phyloP scores from a whole-genome alignment of 2,113 vertebrate species.

The Hippocampus comes region DNA sequence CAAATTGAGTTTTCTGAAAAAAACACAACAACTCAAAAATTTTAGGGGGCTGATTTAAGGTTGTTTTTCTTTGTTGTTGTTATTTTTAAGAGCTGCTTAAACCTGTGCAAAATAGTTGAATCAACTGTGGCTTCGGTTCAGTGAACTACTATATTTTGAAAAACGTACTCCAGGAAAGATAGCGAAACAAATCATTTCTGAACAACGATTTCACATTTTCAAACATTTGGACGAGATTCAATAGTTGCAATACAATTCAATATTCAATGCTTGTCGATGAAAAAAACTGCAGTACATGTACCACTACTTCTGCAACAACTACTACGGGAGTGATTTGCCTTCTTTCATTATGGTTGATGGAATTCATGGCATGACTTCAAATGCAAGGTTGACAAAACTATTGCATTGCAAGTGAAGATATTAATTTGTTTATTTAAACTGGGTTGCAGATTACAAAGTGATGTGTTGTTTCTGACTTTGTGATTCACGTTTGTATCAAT shows the following conservation, averaged over 20 bases:
- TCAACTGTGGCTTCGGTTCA: too few species aligned
- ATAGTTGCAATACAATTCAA: neutral
- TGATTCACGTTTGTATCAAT: neutral
- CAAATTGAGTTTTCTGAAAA: neutral
- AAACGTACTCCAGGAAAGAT: neutral
- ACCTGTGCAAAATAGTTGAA: neutral
- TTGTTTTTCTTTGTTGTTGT: too few species aligned
- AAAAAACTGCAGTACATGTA: neutral
- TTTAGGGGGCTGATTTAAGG: too few species aligned
- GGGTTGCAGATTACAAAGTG: neutral
- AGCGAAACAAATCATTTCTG: neutral
- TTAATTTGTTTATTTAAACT: neutral
- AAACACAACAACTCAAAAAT: neutral
- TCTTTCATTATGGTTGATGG: neutral
- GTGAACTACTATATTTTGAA: neutral
- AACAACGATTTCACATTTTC: neutral
- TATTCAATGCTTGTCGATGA: neutral
- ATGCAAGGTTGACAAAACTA: neutral
- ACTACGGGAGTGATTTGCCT: neutral
- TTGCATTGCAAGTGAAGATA: neutral
- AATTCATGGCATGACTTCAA: neutral
- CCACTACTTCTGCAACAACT: neutral
- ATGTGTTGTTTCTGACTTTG: neutral
- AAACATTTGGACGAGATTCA: neutral
- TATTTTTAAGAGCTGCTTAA: neutral